Base-by-base conservation (phyloP, 2,113 vertebrate genomes). In the Cololabis saira region DNA sequence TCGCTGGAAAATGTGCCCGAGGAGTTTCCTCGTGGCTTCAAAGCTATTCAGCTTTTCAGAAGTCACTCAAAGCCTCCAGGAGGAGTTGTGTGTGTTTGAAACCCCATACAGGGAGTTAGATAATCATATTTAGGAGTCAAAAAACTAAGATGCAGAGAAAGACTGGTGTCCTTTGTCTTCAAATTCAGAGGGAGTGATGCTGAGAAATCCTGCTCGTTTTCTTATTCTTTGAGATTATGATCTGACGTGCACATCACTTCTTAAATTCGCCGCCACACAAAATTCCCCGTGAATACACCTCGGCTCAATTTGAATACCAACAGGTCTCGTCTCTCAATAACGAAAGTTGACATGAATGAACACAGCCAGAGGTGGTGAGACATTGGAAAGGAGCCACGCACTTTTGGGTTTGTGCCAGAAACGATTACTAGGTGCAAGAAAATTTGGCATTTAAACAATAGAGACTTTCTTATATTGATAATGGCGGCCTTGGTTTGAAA, bases 221-320 rank as follows among this genome's bases (percentile, higher is more conserved):
- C 74, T 37, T 9, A 37, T 37, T 37, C 33, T 76, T n/a, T 76
- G 53, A 89, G 86, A 89, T 91, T 84, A 87, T 82, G 80, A 88
- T 91, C 88, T 80, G 79, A 60, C 82, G 67, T 74, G 80, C 82
- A 83, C 77, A 76, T 80, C 74, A 69, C 59, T 87, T 90, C 76
- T 74, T 80, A 84, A 76, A 68, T 79, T 86, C 78, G 85, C 81
- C 8, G 49, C 55, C 48, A 56, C 71, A 80, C 86, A 91, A 86
- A 70, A 90, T 88, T 85, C 75, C 82, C 75, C 18, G n/a, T 4
- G 61, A 72, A 72, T 81, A 61, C 76, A 85, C 67, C 74, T 87
- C 56, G 8, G 72, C 70, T 78, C 59, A 21, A 74, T 85, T 87
- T 84, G 72, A 66, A 88, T 73, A 54, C 76, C 61, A 84, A 69